These are phyloP conservation scores for Choloepus didactylus DNA, from an alignment of 2,797 vertebrate genomes.

Conservation along the genomic window DNA sequence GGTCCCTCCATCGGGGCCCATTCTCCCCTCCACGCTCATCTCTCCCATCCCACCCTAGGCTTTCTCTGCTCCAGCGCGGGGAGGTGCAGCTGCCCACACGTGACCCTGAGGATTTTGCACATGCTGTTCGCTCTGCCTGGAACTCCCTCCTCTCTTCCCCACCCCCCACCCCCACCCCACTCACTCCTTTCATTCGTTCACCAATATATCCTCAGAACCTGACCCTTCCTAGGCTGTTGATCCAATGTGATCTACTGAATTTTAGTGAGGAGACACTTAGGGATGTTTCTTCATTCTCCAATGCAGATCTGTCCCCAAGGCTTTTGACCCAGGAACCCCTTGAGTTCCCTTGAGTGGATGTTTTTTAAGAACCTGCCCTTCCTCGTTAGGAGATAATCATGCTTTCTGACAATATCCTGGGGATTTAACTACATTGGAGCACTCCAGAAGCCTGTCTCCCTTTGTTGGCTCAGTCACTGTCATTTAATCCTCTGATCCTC, in stretches of 20 bases:
- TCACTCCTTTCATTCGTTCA: neutral
- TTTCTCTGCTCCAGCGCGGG: too few species aligned
- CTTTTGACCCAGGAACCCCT: neutral
- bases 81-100: too few species aligned
- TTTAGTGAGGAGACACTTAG: neutral
- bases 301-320: neutral
- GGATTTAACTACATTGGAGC: accelerated
- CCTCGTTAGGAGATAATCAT: accelerated
- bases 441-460: accelerated
- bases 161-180: accelerated
- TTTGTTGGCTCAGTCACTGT: accelerated
- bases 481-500: neutral
- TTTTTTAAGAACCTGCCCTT: neutral
- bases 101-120: neutral
- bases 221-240: accelerated
- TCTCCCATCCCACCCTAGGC: accelerated
- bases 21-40: accelerated
- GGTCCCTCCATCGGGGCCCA: accelerated
- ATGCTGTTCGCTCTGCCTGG: neutral
- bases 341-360: accelerated
- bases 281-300: accelerated
- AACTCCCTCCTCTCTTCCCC: neutral
- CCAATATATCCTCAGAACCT: accelerated
- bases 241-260: neutral
- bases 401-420: neutral